Conservation (phyloP, 2,797 vertebrate species). For the Chelon labrosus region DNA sequence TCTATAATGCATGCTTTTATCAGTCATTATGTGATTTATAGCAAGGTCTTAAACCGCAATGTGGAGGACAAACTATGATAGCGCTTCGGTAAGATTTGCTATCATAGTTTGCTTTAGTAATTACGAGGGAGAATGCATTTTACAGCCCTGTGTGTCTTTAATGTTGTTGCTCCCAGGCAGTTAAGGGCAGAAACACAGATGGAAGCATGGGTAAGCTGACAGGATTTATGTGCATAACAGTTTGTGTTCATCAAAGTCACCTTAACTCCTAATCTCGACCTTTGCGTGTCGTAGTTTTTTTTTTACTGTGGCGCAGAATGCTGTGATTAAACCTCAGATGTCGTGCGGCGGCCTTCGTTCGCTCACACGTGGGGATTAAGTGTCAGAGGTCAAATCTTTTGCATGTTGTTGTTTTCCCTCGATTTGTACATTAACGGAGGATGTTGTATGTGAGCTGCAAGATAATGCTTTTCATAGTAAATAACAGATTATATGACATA, state of each 20-base stretch:
- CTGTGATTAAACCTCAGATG: conserved; percentile 31
- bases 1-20: not conserved
- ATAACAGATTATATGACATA: conserved; percentile 33
- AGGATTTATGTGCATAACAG: conserved; percentile 45
- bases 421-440: too few species aligned
- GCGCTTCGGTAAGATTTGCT: not conserved
- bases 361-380: conserved; percentile 53
- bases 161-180: conserved; percentile 28
- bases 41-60: not conserved
- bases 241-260: conserved; percentile 46
- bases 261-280: conserved; percentile 51
- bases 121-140: not conserved
- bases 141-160: conserved; percentile 19
- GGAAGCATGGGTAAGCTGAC: conserved; percentile 52
- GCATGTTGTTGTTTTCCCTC: conserved; percentile 8
- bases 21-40: too few species aligned
- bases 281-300: conserved; percentile 50
- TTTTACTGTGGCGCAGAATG: conserved; percentile 39
- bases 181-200: conserved; percentile 54
- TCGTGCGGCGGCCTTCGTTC: conserved; percentile 25
- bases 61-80: conserved; percentile 1
- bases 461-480: conserved; percentile 19
- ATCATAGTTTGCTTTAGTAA: not conserved
- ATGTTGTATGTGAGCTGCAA: too few species aligned
- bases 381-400: conserved; percentile 11